Evolutionary conservation across 2,113 vertebrate genomes (phyloP).

Genomic region (Phylloscopus trochiloides): DNA sequence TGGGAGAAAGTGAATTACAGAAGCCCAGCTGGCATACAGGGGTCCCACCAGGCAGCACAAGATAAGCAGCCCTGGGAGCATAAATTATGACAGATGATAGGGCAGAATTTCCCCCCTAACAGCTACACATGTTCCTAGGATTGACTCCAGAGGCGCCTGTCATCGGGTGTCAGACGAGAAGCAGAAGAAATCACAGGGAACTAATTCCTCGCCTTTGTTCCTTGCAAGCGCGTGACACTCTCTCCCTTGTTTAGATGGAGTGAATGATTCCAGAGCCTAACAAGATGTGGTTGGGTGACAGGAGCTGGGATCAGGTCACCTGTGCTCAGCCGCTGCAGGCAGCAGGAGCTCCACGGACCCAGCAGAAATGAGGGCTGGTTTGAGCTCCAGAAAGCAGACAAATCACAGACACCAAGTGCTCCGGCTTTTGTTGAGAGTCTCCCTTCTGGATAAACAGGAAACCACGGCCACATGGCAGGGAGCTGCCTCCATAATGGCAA

Average conservation of each 20-base stretch:
- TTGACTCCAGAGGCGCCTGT: background rate
- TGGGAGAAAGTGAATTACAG: background rate
- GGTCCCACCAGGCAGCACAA: background rate
- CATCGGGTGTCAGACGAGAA: background rate
- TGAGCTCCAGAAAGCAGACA: background rate
- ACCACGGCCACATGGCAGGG: background rate
- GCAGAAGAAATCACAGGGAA: background rate
- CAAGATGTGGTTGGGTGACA: background rate
- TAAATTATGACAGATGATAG: background rate
- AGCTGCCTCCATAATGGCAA: background rate
- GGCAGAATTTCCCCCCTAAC: background rate
- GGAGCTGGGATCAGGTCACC: background rate
- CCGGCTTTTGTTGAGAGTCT: background rate
- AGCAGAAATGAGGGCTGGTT: background rate
- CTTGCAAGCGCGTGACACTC: background rate
- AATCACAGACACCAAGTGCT: background rate
- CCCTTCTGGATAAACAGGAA: slow-evolving; percentile 25
- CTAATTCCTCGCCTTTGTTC: background rate
- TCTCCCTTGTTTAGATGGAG: background rate
- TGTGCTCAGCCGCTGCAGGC: background rate
- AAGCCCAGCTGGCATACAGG: background rate
- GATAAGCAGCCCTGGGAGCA: background rate
- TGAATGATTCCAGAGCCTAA: background rate
- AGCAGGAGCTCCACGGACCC: background rate
- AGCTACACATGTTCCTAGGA: background rate